Conservation (phyloP, 2,797 vertebrate species). For the Pseudochromis fuscus region DNA sequence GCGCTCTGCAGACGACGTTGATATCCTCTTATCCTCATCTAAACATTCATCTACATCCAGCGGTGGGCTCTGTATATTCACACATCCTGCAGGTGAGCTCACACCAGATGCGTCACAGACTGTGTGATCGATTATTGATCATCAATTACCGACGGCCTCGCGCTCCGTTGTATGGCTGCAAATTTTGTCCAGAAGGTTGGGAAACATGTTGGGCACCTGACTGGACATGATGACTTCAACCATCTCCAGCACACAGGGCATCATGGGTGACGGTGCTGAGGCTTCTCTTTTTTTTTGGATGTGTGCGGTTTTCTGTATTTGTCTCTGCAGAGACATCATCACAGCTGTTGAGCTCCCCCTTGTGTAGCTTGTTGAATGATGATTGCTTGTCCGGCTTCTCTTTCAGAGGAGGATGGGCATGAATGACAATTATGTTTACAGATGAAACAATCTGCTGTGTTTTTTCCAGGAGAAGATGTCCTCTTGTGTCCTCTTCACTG, state of each 20-base stretch:
- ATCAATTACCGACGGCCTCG: background rate
- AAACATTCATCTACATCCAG: conserved; percentile 23
- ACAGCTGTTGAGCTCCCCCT: background rate
- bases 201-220: conserved; percentile 54
- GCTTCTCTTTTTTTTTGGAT: background rate
- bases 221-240: conserved; percentile 31
- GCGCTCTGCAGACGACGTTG: conserved; percentile 51
- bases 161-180: background rate
- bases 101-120: background rate
- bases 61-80: background rate
- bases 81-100: conserved; percentile 64
- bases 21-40: conserved; percentile 25
- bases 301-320: background rate
- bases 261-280: conserved; percentile 8
- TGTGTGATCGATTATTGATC: background rate
- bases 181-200: conserved; percentile 2
- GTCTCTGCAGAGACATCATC: background rate
- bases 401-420: conserved; percentile 39
- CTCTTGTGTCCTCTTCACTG: conserved; percentile 45
- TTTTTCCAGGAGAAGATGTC: conserved; percentile 67
- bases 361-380: conserved; percentile 46
- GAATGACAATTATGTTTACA: conserved; percentile 49
- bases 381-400: conserved; percentile 10
- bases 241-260: conserved; percentile 11
- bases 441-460: conserved; percentile 35